Evolutionary conservation across 2,113 vertebrate species (phyloP).

Genomic region (Crotalus tigris): DNA sequence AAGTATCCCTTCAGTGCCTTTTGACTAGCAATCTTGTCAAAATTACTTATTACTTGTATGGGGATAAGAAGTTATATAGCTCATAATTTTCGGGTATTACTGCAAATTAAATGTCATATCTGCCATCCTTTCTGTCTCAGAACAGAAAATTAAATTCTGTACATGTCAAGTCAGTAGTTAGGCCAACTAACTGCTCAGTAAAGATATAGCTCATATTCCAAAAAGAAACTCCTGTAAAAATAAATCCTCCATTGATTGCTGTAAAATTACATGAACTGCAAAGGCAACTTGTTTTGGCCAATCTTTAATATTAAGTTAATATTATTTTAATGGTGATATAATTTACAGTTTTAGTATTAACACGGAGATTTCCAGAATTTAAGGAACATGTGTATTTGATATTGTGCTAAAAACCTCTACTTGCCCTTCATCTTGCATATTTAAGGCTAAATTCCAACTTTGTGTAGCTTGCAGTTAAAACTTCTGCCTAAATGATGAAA

Average conservation of each 20-base stretch:
- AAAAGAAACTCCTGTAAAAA: not conserved
- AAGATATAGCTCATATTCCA: not conserved
- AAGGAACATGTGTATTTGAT: not conserved
- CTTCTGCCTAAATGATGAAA: not conserved
- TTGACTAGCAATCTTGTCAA: not conserved
- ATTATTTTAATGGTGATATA: not conserved
- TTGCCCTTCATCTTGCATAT: not conserved
- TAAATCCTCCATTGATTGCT: not conserved
- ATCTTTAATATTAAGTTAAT: not conserved
- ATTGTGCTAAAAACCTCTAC: not conserved
- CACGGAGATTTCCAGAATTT: not conserved
- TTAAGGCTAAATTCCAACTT: not conserved
- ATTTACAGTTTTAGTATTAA: not conserved
- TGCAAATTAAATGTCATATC: not conserved
- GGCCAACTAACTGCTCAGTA: not conserved
- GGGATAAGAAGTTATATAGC: not conserved
- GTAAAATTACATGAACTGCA: not conserved
- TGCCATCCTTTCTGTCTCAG: not conserved
- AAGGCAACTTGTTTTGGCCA: not conserved
- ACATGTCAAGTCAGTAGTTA: not conserved
- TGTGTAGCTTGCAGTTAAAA: not conserved
- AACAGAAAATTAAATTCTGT: not conserved
- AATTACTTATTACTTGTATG: not conserved
- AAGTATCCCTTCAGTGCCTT: not conserved
- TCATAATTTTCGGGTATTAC: not conserved